A percentile compares a stretch with the other conserved stretches of the same genome.
These are phyloP conservation scores for Psococerastis gibbosa DNA, from an alignment of 2,888 invertebrate genomes.

Conservation along the genomic window DNA sequence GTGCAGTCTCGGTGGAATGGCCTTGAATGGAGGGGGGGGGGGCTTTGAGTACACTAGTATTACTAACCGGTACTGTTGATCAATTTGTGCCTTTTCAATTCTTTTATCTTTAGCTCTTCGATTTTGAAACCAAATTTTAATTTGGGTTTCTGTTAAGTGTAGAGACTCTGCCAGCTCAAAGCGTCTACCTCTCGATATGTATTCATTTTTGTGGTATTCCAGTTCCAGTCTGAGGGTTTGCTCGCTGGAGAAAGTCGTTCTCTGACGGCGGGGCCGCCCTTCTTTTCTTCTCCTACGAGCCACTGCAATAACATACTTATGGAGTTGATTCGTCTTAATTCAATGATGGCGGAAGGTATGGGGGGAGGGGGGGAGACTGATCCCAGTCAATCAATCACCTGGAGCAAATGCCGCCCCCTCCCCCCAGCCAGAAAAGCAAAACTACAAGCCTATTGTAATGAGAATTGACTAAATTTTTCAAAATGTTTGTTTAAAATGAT, in stretches of 20 bases:
- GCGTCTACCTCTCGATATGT: conserved; percentile 70
- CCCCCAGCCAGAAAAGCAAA: no score
- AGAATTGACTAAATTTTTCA: no score
- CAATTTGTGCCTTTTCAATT: conserved; percentile 87
- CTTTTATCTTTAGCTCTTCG: conserved; percentile 89
- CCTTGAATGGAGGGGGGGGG: no score
- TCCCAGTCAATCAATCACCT: no score
- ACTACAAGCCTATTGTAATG: no score
- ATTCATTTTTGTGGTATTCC: conserved; percentile 82
- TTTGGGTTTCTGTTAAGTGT: conserved; percentile 54
- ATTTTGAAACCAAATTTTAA: conserved; percentile 90
- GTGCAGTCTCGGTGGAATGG: no score
- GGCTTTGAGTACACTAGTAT: no score
- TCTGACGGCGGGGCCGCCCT: conserved; percentile 68
- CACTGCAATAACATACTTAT: conserved; percentile 45
- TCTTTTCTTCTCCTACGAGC: conserved; percentile 71
- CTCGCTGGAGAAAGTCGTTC: conserved; percentile 87
- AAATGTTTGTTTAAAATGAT: no score
- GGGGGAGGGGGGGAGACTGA: no score
- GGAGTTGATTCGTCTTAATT: no score
- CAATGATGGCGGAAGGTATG: no score
- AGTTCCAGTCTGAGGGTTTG: conserved; percentile 79
- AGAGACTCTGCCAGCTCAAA: conserved; percentile 58
- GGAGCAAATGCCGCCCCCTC: no score
- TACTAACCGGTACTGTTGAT: conserved; percentile 76